Conservation (phyloP, 2,113 vertebrate genomes). For the Corythornis vintsioides region DNA sequence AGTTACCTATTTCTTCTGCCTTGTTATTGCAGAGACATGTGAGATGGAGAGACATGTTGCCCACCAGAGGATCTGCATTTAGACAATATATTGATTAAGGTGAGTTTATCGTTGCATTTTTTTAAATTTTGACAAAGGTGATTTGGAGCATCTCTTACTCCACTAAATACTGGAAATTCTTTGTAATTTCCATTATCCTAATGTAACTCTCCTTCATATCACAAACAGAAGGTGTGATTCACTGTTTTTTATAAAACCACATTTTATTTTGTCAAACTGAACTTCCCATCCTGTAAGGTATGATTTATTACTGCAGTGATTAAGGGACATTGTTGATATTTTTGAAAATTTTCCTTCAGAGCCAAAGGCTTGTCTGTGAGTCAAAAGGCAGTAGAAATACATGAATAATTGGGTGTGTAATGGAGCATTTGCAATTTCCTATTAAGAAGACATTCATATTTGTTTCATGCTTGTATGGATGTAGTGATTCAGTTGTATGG, state of each 20-base stretch:
- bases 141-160: neutral
- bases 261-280: neutral
- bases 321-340: conserved; percentile 12
- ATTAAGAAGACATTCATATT: neutral
- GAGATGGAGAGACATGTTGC: neutral
- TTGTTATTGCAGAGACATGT: neutral
- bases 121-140: neutral
- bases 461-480: neutral
- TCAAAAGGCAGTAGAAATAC: neutral
- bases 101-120: neutral
- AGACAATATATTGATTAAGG: neutral
- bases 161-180: neutral
- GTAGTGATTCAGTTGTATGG: neutral
- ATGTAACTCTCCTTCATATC: neutral
- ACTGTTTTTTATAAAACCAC: neutral
- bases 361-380: neutral
- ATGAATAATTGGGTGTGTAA: conserved; percentile 6
- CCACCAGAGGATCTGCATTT: neutral
- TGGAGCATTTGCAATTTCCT: conserved; percentile 25
- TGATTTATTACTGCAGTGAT: conserved; percentile 35
- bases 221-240: neutral
- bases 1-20: neutral
- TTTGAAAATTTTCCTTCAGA: neutral
- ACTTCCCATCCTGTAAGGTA: neutral
- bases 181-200: neutral